A percentile compares a stretch with the other conserved stretches of the same genome.
These are phyloP conservation scores for Holocentrus rufus DNA, from an alignment of 2,797 vertebrate genomes.

Conservation along the genomic window DNA sequence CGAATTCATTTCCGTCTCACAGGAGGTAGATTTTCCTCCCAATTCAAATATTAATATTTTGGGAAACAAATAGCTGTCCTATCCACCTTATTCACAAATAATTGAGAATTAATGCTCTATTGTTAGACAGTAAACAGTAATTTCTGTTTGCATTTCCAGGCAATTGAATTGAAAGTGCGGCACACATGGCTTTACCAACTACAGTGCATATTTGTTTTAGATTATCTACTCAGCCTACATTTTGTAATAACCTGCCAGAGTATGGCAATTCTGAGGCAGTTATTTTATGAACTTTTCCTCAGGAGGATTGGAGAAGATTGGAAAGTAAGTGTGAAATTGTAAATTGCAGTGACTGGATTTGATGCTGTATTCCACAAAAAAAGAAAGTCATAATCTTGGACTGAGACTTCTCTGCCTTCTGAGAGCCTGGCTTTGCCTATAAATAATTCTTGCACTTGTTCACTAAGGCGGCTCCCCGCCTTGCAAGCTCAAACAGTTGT, in stretches of 20 bases:
- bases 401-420: slow-evolving; percentile 51
- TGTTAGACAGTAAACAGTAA: not conserved
- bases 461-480: slow-evolving; percentile 36
- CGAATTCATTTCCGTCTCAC: slow-evolving; percentile 3
- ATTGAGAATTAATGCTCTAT: not conserved
- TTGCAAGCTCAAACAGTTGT: slow-evolving; percentile 60
- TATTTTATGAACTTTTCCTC: slow-evolving; percentile 25
- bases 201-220: slow-evolving; percentile 45
- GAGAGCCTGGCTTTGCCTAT: slow-evolving; percentile 47
- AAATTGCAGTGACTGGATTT: slow-evolving; percentile 40
- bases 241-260: slow-evolving; percentile 34
- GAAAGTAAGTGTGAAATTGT: slow-evolving; percentile 51
- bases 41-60: slow-evolving; percentile 31
- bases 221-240: slow-evolving; percentile 32
- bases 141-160: not conserved
- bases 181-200: slow-evolving; percentile 18
- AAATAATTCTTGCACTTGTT: slow-evolving; percentile 68
- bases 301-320: slow-evolving; percentile 35
- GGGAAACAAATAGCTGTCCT: not conserved
- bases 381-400: slow-evolving; percentile 56
- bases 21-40: slow-evolving; percentile 7
- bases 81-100: not conserved
- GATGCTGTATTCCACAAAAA: slow-evolving; percentile 53
- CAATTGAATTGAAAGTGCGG: slow-evolving; percentile 46
- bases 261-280: slow-evolving; percentile 25